Evolutionary conservation across 2,797 vertebrate genomes (phyloP).

Genomic region (Anniella stebbinsi): DNA sequence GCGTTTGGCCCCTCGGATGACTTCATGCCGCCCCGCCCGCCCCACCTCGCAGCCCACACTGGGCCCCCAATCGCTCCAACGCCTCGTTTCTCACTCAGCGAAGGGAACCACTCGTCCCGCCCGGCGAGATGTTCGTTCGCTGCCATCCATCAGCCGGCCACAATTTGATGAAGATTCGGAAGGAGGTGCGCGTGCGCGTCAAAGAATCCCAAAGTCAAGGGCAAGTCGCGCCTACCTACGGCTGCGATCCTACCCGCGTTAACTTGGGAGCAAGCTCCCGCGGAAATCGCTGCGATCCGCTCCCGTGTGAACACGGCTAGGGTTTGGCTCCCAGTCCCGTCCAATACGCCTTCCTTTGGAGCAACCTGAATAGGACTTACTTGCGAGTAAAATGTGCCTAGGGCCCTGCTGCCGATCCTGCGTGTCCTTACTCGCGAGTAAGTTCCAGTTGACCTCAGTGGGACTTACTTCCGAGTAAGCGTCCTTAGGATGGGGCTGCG

Average conservation of each 20-base stretch:
- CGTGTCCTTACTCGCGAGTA: neutral
- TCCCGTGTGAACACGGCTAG: neutral
- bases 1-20: neutral
- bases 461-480: neutral
- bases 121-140: neutral
- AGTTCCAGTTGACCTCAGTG: neutral
- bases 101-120: neutral
- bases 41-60: too few species aligned
- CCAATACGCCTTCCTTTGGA: neutral
- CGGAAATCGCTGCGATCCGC: neutral
- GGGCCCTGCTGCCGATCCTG: neutral
- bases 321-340: neutral
- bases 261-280: neutral
- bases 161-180: neutral
- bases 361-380: neutral
- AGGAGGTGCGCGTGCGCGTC: neutral
- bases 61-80: too few species aligned
- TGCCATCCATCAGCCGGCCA: neutral
- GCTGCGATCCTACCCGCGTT: neutral
- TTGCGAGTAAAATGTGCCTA: neutral
- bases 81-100: neutral
- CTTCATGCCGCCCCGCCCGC: neutral
- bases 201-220: neutral
- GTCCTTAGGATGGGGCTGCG: neutral
- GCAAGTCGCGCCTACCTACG: neutral